Base-by-base conservation (phyloP, 2,888 invertebrate genomes). In the Nemotelus pantherinus region DNA sequence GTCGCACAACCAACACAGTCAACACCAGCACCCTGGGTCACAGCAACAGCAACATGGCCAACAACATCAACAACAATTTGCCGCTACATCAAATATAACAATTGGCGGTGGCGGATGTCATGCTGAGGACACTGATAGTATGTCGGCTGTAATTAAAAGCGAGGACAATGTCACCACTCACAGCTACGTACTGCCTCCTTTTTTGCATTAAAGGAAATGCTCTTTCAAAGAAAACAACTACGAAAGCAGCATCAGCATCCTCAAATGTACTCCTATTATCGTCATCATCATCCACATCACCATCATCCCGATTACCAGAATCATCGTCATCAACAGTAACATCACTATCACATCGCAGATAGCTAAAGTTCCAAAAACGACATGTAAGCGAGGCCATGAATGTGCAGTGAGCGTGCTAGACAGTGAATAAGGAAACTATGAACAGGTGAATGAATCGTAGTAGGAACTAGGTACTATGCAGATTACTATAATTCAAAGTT, bases 191-290 rank as follows among this genome's bases (percentile, higher is more conserved):
- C 81, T 87, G 84, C 87, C 87, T 81, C 86, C 87, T 86, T 87
- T 87, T 87, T 87, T 87, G 85, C 87, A 86, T 83, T 87, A 83
- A 87, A 84, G 82, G 85, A 86, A 86, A 85, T 86, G 86, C 86
- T 87, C 85, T 84, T 84, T 83, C 86, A 84, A 80, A 85, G 85
- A 71, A 85, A 83, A 79, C 84, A 83, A 77, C 82, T 81, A 76
- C 78, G 79, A 80, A 79, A 78, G 74, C 82, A 83, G 77, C 83
- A 82, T 76, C 77, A 57, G 9, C 71, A 65, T 65, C 41, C 70
- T 43, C 55, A 70, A 70, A 70, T 70, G 70, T 53, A 67, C n/a
- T 39, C 47, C 48, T 67, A 48, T 39, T 7, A 47, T 47, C 41
- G 25, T 7, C 67, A 48, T 67, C 39, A 39, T 3, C 25, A 67